A percentile compares a stretch with the other conserved stretches of the same genome.
These are phyloP conservation scores for Lerista edwardsae DNA, from an alignment of 2,797 vertebrate genomes.

Conservation along the genomic window DNA sequence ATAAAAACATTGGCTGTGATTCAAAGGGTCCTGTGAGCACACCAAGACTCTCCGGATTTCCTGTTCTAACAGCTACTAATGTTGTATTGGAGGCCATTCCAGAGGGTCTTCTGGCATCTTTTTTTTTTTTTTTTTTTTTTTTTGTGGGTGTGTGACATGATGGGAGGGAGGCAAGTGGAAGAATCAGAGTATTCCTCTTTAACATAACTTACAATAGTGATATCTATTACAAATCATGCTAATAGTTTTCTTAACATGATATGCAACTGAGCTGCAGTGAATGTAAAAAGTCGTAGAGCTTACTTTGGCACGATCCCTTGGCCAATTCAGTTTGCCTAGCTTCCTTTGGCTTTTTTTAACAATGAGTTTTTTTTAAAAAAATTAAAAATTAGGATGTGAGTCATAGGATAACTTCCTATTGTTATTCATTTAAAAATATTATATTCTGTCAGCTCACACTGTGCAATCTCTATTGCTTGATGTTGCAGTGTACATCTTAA, in stretches of 20 bases:
- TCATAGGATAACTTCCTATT: conserved; percentile 41
- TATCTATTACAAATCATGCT: too few relatives aligned
- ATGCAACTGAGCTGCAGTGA: too few relatives aligned
- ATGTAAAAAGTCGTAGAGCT: background rate
- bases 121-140: too few relatives aligned
- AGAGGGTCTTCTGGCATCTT: background rate
- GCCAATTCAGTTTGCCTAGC: background rate
- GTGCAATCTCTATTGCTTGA: conserved; percentile 1
- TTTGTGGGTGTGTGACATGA: background rate
- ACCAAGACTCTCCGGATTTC: background rate
- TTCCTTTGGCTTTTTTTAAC: conserved; percentile 21
- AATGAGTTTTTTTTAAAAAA: background rate
- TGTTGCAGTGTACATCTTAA: background rate
- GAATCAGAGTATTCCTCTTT: background rate
- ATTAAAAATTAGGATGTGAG: conserved; percentile 8
- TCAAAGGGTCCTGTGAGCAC: background rate
- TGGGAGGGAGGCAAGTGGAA: background rate
- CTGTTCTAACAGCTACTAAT: background rate
- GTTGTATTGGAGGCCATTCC: background rate
- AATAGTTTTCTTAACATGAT: conserved; percentile 11
- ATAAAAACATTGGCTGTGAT: conserved; percentile 11
- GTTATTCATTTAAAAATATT: conserved; percentile 10
- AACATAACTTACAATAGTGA: background rate
- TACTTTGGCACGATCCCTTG: conserved; percentile 2
- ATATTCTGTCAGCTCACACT: conserved; percentile 1